These are phyloP conservation scores for Lysiphlebus fabarum DNA, from an alignment of 1,140 invertebrate species.

Conservation along the genomic window DNA sequence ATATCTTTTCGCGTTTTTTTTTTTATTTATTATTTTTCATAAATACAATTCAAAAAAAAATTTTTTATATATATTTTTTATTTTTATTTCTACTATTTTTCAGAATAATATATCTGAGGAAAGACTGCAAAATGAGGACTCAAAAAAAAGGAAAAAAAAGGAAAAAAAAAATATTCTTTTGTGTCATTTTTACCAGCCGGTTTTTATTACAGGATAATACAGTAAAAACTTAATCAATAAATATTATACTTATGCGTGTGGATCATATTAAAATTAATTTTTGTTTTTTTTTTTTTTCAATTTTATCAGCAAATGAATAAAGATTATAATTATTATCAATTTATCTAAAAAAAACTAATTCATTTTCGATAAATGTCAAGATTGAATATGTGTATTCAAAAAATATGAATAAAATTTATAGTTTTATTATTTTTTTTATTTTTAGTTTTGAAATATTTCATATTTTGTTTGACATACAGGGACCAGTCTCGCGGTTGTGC, in stretches of 20 bases:
- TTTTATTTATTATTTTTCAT: conserved; percentile 8
- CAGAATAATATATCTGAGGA: not conserved
- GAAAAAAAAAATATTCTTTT: no score
- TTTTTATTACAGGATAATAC: no score
- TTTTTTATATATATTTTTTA: conserved; percentile 13
- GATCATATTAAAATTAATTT: no score
- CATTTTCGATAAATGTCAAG: conserved; percentile 5
- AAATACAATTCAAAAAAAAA: conserved; percentile 5
- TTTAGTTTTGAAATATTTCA: no score
- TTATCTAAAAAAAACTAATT: not conserved
- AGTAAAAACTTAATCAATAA: no score
- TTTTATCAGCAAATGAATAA: no score
- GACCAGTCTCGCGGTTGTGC: not conserved
- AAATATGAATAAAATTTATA: no score
- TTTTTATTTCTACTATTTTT: conserved; percentile 5
- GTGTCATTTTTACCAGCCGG: no score
- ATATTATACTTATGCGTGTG: no score
- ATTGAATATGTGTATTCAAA: not conserved
- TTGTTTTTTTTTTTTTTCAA: no score
- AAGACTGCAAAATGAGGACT: conserved; percentile 2
- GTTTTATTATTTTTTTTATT: no score
- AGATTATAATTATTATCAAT: no score
- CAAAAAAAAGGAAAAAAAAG: not conserved
- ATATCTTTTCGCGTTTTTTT: conserved; percentile 5
- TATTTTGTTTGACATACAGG: conserved; percentile 9